Evolutionary conservation across 1,140 invertebrate genomes (phyloP), one percentile per base, ranked within the genome.

Genomic region (Dreissena polymorpha): DNA sequence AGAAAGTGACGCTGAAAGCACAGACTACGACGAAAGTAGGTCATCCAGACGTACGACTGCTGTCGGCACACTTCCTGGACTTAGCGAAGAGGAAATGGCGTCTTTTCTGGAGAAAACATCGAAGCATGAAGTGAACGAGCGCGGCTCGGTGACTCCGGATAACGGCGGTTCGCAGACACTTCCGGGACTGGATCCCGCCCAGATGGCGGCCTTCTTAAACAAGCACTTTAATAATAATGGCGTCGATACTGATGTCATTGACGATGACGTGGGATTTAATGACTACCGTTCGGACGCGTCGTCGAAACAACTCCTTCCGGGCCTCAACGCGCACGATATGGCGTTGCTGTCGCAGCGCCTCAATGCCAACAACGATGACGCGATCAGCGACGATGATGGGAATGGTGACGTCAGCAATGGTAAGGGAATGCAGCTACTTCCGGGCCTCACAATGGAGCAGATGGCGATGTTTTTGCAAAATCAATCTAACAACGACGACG

Each of bases 31-130:
- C 10, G 76, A 69, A 6, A 67, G 57, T 10, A 78, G 55, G 39
- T 18, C 13, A 21, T 27, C 51, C 12, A 18, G 76, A n/a, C n/a
- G 21, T n/a, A 49, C 64, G 10, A 27, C 64, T 70, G 65, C 57
- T 60, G 57, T 60, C 21, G 57, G 76, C 16, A 16, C 69, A 29
- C 53, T 78, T 12, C 76, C 76, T 14, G 76, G 76, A 23, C 39
- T 78, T 69, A 78, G 50, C 57, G 76, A 18, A 25, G 67, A 69
- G 7, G 76, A 78, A 70, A 78, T 78, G 76, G 18, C 27, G 10
- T 70, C 76, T n/a, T 78, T 78, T 60, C 65, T 78, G 27, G 55
- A 65, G 25, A 67, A 53, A 27, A 60, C 25, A 23, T 29, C 21
- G 16, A 27, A 23, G 25, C n/a, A 57, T 53, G 64, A 69, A 27